A percentile compares a stretch with the other conserved stretches of the same genome.
phyloP scores from a whole-genome alignment of 2,888 invertebrate genomes.

The Protonemura montana region DNA sequence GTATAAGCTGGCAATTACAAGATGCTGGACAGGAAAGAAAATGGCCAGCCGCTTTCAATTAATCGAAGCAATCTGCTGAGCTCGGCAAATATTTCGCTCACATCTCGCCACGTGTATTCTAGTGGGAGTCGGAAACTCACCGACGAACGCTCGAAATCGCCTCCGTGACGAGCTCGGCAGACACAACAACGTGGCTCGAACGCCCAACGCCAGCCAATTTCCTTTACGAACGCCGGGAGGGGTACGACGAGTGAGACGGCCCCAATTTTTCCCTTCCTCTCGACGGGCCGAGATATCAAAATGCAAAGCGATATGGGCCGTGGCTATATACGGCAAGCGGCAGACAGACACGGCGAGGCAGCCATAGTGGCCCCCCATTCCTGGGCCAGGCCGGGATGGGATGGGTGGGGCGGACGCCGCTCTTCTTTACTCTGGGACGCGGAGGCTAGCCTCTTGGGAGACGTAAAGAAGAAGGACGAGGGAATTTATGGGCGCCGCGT shows the following conservation, averaged over 20 bases:
- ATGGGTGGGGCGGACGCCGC: not conserved
- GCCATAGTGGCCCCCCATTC: not conserved
- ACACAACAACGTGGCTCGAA: too few relatives aligned
- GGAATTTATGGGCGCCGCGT: conserved; percentile 45
- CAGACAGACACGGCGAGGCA: not conserved
- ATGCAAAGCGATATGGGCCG: conserved; percentile 34
- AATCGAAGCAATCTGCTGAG: not conserved
- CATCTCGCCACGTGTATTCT: too few relatives aligned
- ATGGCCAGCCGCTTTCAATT: not conserved
- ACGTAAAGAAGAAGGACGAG: conserved; percentile 45
- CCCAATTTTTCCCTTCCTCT: not conserved
- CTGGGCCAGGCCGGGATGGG: not conserved
- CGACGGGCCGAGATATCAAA: conserved; percentile 31
- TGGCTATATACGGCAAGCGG: too few relatives aligned
- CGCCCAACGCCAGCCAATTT: too few relatives aligned
- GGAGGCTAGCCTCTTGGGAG: conserved; percentile 32
- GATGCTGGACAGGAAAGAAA: not conserved
- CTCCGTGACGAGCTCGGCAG: too few relatives aligned
- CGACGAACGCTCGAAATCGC: too few relatives aligned
- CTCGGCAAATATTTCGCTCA: not conserved
- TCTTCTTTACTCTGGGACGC: conserved; percentile 33
- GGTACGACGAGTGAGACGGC: too few relatives aligned
- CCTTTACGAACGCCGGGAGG: too few relatives aligned
- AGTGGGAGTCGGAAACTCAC: too few relatives aligned
- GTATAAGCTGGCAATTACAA: not conserved